Evolutionary conservation across 2,888 invertebrate genomes (phyloP), one percentile per base, ranked within the genome.

Genomic region (Notocelia uddmanniana): DNA sequence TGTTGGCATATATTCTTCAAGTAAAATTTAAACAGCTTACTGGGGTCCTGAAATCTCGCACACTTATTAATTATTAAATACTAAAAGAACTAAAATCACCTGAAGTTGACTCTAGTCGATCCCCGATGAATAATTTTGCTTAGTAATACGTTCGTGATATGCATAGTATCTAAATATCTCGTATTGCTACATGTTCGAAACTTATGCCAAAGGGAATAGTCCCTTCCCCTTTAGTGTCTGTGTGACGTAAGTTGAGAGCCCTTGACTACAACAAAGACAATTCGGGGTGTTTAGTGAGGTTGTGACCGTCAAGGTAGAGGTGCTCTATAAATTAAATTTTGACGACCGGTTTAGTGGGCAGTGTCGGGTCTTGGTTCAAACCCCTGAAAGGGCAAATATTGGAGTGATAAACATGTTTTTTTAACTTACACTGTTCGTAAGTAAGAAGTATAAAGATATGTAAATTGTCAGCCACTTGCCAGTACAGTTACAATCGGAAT

Each of bases 141-240:
- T n/a, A n/a, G 6, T 31, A 60, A 54, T 66, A 64, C 52, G 57
- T 59, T n/a, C 5, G 23, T 59, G 54, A 54, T 55, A 62, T 21
- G 59, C 71, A 67, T 60, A 71, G 66, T 67, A 54, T 48, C 50
- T n/a, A 19, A 41, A 64, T 50, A 48, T 23, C 37, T 18, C 62
- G 54, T 37, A 52, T 26, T 54, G 37, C 18, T 62, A 50, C 45
- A 37, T 52, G 54, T 37, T 62, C 15, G 10, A 5, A 63, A 63
- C 23, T 60, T n/a, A n/a, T 19, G 15, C n/a, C 8, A 3, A n/a
- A 19, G 69, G 64, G 70, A 58, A 58, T 58, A 26, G 41, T 6
- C 63, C 57, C 21, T 68, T 50, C 18, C 26, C 19, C 1, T 63
- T 55, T 55, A n/a, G 63, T 34, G 34, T 21, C 10, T 8, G 34